Percentiles rank a stretch among this genome's conserved stretches.
These are phyloP conservation scores for Pseudomyrmex gracilis DNA, from an alignment of 1,140 invertebrate genomes.

Conservation along the genomic window DNA sequence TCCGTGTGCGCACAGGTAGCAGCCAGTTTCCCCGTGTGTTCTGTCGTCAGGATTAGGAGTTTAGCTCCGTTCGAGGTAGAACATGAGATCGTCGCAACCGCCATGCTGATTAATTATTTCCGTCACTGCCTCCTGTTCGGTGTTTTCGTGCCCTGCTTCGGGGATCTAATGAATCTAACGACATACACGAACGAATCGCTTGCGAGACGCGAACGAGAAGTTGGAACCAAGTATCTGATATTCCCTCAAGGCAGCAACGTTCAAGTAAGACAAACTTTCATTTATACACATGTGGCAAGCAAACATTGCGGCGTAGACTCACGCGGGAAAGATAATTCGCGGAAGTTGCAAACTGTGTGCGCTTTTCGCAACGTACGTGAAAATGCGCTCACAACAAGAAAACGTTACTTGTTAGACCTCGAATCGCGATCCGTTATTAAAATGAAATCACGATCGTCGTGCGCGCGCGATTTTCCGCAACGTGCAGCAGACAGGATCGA, in stretches of 20 bases:
- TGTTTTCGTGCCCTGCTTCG: background rate
- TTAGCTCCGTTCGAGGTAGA: background rate
- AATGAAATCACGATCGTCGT: conserved; percentile 31
- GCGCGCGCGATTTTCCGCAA: conserved; percentile 1
- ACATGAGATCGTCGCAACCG: conserved; percentile 2
- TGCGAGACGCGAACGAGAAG: conserved; percentile 71
- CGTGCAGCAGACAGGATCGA: conserved; percentile 20
- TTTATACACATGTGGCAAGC: conserved; percentile 2
- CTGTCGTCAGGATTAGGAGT: conserved; percentile 8
- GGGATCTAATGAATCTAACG: background rate
- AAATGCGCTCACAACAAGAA: background rate
- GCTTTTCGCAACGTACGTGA: background rate
- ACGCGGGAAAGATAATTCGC: background rate
- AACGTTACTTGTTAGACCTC: conserved; percentile 11
- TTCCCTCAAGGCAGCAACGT: conserved; percentile 85
- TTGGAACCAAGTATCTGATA: conserved; percentile 78
- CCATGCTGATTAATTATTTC: conserved; percentile 34
- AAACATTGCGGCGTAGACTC: background rate
- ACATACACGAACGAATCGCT: conserved; percentile 45
- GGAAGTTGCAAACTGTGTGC: background rate
- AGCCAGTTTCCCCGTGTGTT: background rate
- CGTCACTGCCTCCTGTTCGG: background rate
- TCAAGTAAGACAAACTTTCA: conserved; percentile 76
- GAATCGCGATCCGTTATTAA: conserved; percentile 4
- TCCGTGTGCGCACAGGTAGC: background rate